Percentiles rank a stretch among this genome's conserved stretches.
phyloP scores from a whole-genome alignment of 1,140 invertebrate genomes.

The Antheraea pernyi region DNA sequence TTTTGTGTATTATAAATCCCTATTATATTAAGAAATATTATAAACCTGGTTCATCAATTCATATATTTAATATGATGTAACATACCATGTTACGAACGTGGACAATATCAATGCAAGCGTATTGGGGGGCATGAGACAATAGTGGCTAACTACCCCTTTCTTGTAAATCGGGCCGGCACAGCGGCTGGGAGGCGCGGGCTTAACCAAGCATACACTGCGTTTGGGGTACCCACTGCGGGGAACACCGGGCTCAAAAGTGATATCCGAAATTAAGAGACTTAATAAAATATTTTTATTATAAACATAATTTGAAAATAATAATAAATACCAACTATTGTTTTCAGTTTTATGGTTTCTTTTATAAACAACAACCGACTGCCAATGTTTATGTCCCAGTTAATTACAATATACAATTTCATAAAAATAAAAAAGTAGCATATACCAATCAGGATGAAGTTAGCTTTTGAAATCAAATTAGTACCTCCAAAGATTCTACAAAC shows the following conservation, averaged over 20 bases:
- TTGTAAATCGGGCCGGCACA: slow-evolving; percentile 46
- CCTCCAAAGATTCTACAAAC: too few relatives aligned
- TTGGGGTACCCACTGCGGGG: slow-evolving; percentile 56
- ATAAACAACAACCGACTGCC: too few relatives aligned
- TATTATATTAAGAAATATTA: not conserved
- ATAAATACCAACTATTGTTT: too few relatives aligned
- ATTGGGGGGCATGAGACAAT: slow-evolving; percentile 66
- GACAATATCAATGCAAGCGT: slow-evolving; percentile 34
- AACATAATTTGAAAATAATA: too few relatives aligned
- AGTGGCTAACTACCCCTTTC: slow-evolving; percentile 77
- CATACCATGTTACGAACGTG: slow-evolving; percentile 33
- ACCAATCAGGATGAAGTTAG: too few relatives aligned
- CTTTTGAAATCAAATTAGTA: too few relatives aligned
- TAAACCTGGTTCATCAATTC: not conserved
- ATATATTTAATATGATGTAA: slow-evolving; percentile 22
- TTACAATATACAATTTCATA: too few relatives aligned
- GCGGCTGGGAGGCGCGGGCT: slow-evolving; percentile 61
- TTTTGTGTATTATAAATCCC: too few relatives aligned
- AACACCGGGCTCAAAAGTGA: slow-evolving; percentile 42
- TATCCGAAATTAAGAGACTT: slow-evolving; percentile 14
- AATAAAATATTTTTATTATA: not conserved
- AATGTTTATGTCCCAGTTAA: too few relatives aligned
- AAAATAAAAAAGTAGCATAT: too few relatives aligned
- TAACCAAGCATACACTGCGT: slow-evolving; percentile 75
- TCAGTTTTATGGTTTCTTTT: too few relatives aligned